Conservation (phyloP, 2,888 invertebrate genomes). For the Morpho deidamia region DNA sequence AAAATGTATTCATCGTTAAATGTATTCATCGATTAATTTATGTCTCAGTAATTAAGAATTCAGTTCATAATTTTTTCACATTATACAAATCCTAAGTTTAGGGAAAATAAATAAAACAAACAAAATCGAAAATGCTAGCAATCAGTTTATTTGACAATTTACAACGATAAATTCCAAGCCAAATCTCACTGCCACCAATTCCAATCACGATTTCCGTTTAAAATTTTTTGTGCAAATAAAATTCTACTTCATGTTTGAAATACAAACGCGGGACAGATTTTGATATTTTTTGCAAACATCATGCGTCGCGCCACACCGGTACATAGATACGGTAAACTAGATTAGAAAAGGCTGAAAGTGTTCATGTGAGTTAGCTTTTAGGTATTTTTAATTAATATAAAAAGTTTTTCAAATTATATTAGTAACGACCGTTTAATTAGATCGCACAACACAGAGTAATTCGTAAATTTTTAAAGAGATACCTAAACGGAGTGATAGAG, state of each 20-base stretch:
- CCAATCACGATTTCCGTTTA: constrained; percentile 16
- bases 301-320: neutral
- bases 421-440: no score
- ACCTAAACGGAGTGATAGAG: no score
- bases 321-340: neutral
- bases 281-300: constrained; percentile 11
- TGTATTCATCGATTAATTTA: no score
- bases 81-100: neutral
- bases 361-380: neutral
- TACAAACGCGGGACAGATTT: constrained; percentile 12
- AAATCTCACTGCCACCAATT: constrained; percentile 15
- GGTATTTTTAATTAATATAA: no score
- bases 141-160: constrained; percentile 10
- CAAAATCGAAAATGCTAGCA: neutral
- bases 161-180: constrained; percentile 8
- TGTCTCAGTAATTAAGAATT: no score
- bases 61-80: no score
- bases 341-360: neutral
- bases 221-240: constrained; percentile 18
- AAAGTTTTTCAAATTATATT: no score
- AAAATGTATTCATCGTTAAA: no score
- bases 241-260: constrained; percentile 13
- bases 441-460: no score
- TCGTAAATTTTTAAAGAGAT: no score
- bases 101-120: neutral